A percentile compares a stretch with the other conserved stretches of the same genome.
Evolutionary conservation across 2,888 invertebrate species (phyloP).

Genomic region (Allolobophora icterica): DNA sequence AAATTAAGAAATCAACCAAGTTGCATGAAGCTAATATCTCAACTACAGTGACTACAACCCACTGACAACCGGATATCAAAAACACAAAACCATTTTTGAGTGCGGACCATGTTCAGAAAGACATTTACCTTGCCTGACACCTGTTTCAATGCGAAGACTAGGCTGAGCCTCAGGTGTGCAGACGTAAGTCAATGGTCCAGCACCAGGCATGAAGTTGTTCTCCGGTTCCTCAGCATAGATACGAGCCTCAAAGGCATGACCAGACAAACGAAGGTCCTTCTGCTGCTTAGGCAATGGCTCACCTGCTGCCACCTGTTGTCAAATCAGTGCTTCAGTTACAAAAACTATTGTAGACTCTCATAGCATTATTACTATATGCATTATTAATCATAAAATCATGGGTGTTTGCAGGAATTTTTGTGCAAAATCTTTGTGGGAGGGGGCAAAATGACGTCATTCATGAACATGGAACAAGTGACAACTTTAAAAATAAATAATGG

Average conservation of each 20-base stretch:
- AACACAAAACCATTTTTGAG: neutral
- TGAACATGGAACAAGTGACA: too few species aligned
- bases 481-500: too few species aligned
- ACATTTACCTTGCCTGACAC: slow-evolving; percentile 66
- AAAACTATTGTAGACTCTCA: neutral
- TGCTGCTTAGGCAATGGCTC: slow-evolving; percentile 83
- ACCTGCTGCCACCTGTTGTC: slow-evolving; percentile 78
- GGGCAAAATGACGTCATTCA: too few species aligned
- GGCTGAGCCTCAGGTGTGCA: slow-evolving; percentile 71
- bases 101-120: neutral
- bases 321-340: neutral
- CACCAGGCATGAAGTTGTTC: slow-evolving; percentile 87
- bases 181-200: slow-evolving; percentile 82
- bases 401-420: too few species aligned
- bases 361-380: neutral
- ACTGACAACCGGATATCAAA: neutral
- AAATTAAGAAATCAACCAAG: neutral
- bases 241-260: slow-evolving; percentile 94
- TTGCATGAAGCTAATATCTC: neutral
- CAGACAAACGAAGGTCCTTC: slow-evolving; percentile 77
- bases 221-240: slow-evolving; percentile 87
- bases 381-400: too few species aligned
- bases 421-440: too few species aligned
- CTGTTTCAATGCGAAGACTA: slow-evolving; percentile 86
- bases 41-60: neutral